These are phyloP conservation scores for Rhinopomastus cyanomelas DNA, from an alignment of 2,113 vertebrate genomes.

Conservation along the genomic window DNA sequence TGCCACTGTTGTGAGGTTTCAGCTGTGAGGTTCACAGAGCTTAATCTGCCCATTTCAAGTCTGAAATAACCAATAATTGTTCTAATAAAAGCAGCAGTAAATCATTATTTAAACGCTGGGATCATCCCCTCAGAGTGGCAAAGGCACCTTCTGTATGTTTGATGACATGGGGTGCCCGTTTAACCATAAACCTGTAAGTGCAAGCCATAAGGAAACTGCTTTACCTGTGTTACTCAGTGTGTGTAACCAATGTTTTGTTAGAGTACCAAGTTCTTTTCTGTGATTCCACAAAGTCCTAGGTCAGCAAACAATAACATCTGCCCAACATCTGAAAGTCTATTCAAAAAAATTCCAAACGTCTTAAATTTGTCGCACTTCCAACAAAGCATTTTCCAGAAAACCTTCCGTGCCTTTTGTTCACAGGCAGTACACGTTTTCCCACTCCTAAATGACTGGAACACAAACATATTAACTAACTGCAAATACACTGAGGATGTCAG, in stretches of 20 bases:
- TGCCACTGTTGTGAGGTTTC: slow-evolving; percentile 60
- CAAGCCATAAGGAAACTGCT: slow-evolving; percentile 29
- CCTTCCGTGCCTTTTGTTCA: slow-evolving; percentile 32
- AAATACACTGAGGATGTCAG: neutral
- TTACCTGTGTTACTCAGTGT: neutral
- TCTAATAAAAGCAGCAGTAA: slow-evolving; percentile 73
- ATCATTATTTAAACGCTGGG: slow-evolving; percentile 70
- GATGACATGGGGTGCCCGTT: slow-evolving; percentile 52
- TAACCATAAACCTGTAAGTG: slow-evolving; percentile 44
- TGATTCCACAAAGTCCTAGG: slow-evolving; percentile 36
- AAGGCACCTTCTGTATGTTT: slow-evolving; percentile 52
- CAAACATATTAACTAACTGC: slow-evolving; percentile 17
- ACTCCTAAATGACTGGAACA: neutral
- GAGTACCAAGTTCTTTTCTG: slow-evolving; percentile 28
- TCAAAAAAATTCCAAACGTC: slow-evolving; percentile 40
- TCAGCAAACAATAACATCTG: slow-evolving; percentile 54
- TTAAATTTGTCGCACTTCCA: slow-evolving; percentile 20
- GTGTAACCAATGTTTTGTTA: slow-evolving; percentile 50
- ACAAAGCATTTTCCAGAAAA: slow-evolving; percentile 37
- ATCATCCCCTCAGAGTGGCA: slow-evolving; percentile 61
- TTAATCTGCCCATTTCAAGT: slow-evolving; percentile 64
- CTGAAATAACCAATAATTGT: slow-evolving; percentile 76
- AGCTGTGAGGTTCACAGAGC: slow-evolving; percentile 55
- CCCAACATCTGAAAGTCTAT: slow-evolving; percentile 45
- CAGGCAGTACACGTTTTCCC: slow-evolving; percentile 1